These are phyloP conservation scores for Parazoanthus darwini DNA, from an alignment of 92 coral and sea anemone genomes.

Conservation along the genomic window DNA sequence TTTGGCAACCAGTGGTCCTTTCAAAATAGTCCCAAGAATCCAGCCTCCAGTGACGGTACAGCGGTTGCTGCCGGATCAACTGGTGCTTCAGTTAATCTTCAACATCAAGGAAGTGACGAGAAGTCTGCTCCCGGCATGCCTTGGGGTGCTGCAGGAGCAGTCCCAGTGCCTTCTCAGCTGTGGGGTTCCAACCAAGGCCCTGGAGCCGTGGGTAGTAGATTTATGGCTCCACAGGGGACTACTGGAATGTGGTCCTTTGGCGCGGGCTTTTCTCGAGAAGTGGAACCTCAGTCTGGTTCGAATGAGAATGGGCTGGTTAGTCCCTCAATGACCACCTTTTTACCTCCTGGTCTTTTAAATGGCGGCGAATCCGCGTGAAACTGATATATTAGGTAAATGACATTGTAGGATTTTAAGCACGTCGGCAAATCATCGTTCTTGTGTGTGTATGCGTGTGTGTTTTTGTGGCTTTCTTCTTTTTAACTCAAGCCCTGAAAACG, in stretches of 20 bases:
- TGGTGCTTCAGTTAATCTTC: constrained; percentile 22
- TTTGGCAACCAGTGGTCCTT: constrained; percentile 79
- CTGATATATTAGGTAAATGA: constrained; percentile 24
- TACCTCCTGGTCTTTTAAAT: constrained; percentile 97
- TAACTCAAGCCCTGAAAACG: constrained; percentile 82
- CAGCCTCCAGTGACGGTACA: constrained; percentile 15
- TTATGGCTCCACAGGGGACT: constrained; percentile 70
- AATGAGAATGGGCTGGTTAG: constrained; percentile 90
- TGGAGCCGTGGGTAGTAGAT: constrained; percentile 62
- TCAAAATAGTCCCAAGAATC: constrained; percentile 35
- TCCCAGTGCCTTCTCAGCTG: constrained; percentile 75
- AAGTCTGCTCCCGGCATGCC: constrained; percentile 59
- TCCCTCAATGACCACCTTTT: constrained; percentile 97
- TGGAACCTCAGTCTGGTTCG: constrained; percentile 81
- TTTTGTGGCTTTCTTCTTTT: constrained; percentile 65
- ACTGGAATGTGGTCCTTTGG: constrained; percentile 89
- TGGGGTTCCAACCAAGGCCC: constrained; percentile 83
- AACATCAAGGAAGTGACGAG: constrained; percentile 24
- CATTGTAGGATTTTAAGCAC: constrained; percentile 39
- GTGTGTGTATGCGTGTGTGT: constrained; percentile 57
- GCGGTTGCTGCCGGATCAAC: constrained; percentile 37
- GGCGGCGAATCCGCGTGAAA: constrained; percentile 91
- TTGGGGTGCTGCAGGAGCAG: constrained; percentile 69
- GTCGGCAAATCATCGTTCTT: constrained; percentile 56
- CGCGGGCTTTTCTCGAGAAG: constrained; percentile 73